Conservation (phyloP, 2,888 invertebrate genomes). For the Disparrhopalites patrizii region DNA sequence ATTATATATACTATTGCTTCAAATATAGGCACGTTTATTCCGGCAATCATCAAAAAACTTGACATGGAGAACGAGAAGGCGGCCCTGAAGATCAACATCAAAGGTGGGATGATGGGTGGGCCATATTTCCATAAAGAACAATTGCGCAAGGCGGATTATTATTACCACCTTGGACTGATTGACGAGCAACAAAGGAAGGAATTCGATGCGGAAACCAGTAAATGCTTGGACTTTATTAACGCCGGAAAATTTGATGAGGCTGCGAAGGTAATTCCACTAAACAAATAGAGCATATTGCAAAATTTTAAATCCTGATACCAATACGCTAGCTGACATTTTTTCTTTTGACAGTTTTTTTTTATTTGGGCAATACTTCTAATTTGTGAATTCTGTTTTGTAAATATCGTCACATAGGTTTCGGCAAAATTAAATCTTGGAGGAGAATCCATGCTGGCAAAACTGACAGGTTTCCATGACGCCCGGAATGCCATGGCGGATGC, state of each 20-base stretch:
- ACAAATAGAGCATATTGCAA: too few relatives aligned
- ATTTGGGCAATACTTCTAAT: too few relatives aligned
- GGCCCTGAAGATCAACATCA: conserved; percentile 59
- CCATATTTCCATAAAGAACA: conserved; percentile 67
- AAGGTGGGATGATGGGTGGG: conserved; percentile 62
- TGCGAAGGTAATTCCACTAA: too few relatives aligned
- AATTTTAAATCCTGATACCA: too few relatives aligned
- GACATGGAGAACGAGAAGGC: conserved; percentile 59
- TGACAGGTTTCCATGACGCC: background rate
- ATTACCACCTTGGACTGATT: conserved; percentile 70
- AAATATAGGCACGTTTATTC: conserved; percentile 51
- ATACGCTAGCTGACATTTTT: too few relatives aligned
- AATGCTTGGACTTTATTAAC: conserved; percentile 62
- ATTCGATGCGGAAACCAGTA: conserved; percentile 60
- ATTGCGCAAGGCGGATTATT: conserved; percentile 60
- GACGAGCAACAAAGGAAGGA: conserved; percentile 52
- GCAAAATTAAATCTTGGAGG: background rate
- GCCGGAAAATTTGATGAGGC: conserved; percentile 64
- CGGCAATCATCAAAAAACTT: background rate
- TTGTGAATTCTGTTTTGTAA: too few relatives aligned
- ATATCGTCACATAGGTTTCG: too few relatives aligned
- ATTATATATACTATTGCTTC: conserved; percentile 75
- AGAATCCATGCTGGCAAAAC: background rate
- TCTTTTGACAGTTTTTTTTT: too few relatives aligned
- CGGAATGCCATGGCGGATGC: background rate